These are phyloP conservation scores for Magallana gigas DNA, from an alignment of 1,140 invertebrate genomes.

Conservation along the genomic window DNA sequence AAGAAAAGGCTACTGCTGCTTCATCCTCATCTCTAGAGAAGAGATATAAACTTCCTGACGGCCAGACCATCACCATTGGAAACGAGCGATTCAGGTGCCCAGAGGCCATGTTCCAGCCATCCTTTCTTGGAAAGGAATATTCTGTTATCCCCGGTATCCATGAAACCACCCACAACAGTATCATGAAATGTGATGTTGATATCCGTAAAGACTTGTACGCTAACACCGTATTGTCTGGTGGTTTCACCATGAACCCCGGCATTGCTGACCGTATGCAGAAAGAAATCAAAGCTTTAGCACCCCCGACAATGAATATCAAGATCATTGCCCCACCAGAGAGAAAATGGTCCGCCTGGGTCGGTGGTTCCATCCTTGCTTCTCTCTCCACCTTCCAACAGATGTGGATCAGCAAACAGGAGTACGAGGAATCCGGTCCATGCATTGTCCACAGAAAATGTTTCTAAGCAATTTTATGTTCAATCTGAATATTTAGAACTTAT, in stretches of 20 bases:
- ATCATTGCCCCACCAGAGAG: constrained; percentile 92
- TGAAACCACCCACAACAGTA: constrained; percentile 90
- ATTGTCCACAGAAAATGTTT: constrained; percentile 83
- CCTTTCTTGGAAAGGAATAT: constrained; percentile 74
- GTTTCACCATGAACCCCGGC: constrained; percentile 87
- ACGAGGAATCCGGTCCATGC: constrained; percentile 95
- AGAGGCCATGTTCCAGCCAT: constrained; percentile 86
- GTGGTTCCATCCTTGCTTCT: constrained; percentile 81
- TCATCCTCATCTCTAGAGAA: constrained; percentile 69
- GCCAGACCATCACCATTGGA: constrained; percentile 76
- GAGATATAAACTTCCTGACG: constrained; percentile 80
- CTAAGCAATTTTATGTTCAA: constrained; percentile 53
- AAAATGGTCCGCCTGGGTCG: constrained; percentile 84
- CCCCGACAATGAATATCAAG: constrained; percentile 87
- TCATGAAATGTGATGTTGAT: constrained; percentile 83
- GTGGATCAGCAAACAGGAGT: constrained; percentile 97
- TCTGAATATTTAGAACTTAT: background rate
- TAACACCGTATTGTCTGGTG: constrained; percentile 88
- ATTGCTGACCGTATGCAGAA: constrained; percentile 82
- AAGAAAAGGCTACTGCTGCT: constrained; percentile 84
- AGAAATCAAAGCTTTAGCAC: constrained; percentile 84
- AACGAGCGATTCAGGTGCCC: constrained; percentile 75
- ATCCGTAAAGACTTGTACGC: constrained; percentile 94
- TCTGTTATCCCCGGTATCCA: constrained; percentile 74
- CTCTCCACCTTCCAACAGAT: constrained; percentile 83